These are phyloP conservation scores for Quadriops clusia DNA, from an alignment of 2,888 invertebrate genomes.

Conservation along the genomic window DNA sequence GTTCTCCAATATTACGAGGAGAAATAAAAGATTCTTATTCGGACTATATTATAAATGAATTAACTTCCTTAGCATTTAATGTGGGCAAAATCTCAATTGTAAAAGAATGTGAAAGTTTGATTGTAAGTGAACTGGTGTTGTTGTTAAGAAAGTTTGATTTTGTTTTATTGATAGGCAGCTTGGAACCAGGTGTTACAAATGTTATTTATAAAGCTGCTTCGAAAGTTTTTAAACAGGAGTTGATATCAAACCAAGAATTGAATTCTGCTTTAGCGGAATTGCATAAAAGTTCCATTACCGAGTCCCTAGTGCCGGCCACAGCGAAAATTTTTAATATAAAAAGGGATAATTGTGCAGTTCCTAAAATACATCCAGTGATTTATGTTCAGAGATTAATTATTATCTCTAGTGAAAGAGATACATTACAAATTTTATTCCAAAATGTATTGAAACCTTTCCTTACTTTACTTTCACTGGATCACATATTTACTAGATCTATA, in stretches of 20 bases:
- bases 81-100: constrained; percentile 16
- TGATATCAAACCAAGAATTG: too few relatives aligned
- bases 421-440: too few relatives aligned
- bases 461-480: too few relatives aligned
- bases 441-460: too few relatives aligned
- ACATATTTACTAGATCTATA: too few relatives aligned
- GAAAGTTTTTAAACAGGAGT: constrained; percentile 19
- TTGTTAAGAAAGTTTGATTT: constrained; percentile 23
- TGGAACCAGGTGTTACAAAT: constrained; percentile 11
- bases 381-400: constrained; percentile 14
- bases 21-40: too few relatives aligned
- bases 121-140: constrained; percentile 16
- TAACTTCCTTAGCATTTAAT: constrained; percentile 13
- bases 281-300: too few relatives aligned
- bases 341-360: constrained; percentile 13
- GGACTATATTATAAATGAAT: constrained; percentile 10
- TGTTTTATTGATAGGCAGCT: constrained; percentile 20
- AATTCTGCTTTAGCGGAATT: too few relatives aligned
- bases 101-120: constrained; percentile 9
- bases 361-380: constrained; percentile 11
- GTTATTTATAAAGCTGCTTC: constrained; percentile 19
- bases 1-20: too few relatives aligned
- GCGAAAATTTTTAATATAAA: too few relatives aligned
- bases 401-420: too few relatives aligned
- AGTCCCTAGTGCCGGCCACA: too few relatives aligned